These are phyloP conservation scores for Phalanger gymnotis DNA, from an alignment of 2,797 vertebrate genomes.

Conservation along the genomic window DNA sequence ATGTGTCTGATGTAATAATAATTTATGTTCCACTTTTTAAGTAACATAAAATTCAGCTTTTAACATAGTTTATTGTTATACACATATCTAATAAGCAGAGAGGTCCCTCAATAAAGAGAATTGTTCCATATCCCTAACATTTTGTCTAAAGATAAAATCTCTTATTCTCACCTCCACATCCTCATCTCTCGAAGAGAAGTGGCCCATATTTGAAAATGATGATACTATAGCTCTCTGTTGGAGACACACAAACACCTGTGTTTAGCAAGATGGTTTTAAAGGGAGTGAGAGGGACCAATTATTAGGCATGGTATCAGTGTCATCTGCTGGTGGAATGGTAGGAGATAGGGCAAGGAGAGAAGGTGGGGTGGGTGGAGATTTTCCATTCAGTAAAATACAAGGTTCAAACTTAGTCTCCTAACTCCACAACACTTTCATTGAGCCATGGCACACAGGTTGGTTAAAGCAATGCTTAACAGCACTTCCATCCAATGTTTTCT, in stretches of 20 bases:
- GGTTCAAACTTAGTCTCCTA: neutral
- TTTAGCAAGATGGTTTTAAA: neutral
- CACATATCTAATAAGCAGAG: neutral
- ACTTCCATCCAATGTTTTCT: neutral
- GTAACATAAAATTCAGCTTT: neutral
- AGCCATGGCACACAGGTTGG: neutral
- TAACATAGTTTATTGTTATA: neutral
- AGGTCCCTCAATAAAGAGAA: neutral
- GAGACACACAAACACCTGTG: neutral
- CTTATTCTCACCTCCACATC: neutral
- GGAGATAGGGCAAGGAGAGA: neutral
- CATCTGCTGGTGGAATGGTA: neutral
- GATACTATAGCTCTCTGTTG: neutral
- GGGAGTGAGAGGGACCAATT: neutral
- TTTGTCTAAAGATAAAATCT: neutral
- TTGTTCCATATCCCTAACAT: neutral
- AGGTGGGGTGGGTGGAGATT: neutral
- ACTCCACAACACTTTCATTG: neutral
- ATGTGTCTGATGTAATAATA: neutral
- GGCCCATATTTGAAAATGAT: neutral
- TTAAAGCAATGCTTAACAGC: neutral
- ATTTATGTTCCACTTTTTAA: neutral
- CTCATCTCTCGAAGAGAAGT: neutral
- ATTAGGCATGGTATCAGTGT: neutral
- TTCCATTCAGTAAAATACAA: neutral